Evolutionary conservation across 2,888 invertebrate genomes (phyloP), one percentile per base, ranked within the genome.

Genomic region (Molorchus minor): DNA sequence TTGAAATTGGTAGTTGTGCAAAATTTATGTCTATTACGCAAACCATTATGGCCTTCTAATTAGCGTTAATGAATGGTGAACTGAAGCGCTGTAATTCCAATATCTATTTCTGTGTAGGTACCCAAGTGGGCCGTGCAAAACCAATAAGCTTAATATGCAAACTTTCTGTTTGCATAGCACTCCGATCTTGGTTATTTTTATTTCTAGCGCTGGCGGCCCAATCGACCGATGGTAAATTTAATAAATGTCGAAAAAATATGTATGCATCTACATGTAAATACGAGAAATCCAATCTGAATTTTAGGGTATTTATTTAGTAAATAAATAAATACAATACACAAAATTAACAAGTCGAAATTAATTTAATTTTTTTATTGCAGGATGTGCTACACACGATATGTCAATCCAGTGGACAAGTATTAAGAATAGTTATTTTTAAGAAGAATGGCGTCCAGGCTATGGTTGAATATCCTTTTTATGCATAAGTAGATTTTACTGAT

Each of bases 371-470:
- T 79, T 82, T 85, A 84, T 93, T 92, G 1, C 90, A 97, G 97
- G 97, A 98, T 83, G 98, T 98, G 61, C 88, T 98, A 80, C 95
- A 98, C 86, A 96, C 98, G 74, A 98, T 99, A 81, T 96, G 96
- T 82, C 88, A 91, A 74, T 90, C 95, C 63, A 94, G 93, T 84
- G 98, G 98, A 44, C 92, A 94, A 80, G 98, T 99, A 38, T 88
- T 95, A 72, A 90, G 98, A 79, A 97, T 99, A 82, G 98, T 98
- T 67, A 97, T 99, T 77, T 98, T 98, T 86, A 96, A 96, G 88
- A 98, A 98, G 84, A 96, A 97, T 80, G 97, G 96, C 67, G 94
- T 98, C 7, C 98, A 98, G 83, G 96, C 96, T 63, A 96, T 98
- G 96, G 96, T 98, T 75, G 98, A 98, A 93, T 95, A 94, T 95